Conservation (phyloP, 2,113 vertebrate genomes). For the Tiliqua scincoides region DNA sequence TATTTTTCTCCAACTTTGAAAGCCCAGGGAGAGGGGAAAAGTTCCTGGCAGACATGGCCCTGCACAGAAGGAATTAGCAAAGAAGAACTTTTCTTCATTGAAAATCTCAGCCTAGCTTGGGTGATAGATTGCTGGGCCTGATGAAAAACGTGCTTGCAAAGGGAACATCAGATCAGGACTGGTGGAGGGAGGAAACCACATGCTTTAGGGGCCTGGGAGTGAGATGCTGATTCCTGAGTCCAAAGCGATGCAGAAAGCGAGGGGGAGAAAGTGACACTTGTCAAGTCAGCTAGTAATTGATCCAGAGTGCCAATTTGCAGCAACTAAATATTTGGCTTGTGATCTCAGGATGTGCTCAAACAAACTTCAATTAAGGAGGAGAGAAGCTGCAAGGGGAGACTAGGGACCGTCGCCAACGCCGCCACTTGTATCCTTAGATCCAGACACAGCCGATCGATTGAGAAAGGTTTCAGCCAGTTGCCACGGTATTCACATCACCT, state of each 20-base stretch:
- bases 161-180: slow-evolving; percentile 22
- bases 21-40: not conserved
- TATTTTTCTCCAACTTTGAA: slow-evolving; percentile 8
- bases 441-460: slow-evolving; percentile 38
- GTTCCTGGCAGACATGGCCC: slow-evolving; percentile 26
- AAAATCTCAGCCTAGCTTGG: slow-evolving; percentile 48
- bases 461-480: not conserved
- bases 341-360: slow-evolving; percentile 63
- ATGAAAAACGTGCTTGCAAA: slow-evolving; percentile 64
- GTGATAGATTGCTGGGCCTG: slow-evolving; percentile 65
- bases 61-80: slow-evolving; percentile 45
- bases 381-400: not conserved
- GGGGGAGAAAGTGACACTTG: slow-evolving; percentile 44
- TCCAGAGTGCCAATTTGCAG: slow-evolving; percentile 73
- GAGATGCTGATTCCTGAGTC: not conserved
- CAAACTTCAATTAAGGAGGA: slow-evolving; percentile 70
- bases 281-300: slow-evolving; percentile 65
- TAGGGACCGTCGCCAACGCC: not conserved
- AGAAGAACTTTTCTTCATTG: slow-evolving; percentile 56
- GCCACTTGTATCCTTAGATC: slow-evolving; percentile 4
- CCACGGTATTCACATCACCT: not conserved
- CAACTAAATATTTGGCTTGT: slow-evolving; percentile 77
- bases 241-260: not conserved
- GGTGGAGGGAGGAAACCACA: slow-evolving; percentile 1
- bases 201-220: not conserved